phyloP scores from a whole-genome alignment of 2,888 invertebrate genomes.

The Galerucella nymphaeae region DNA sequence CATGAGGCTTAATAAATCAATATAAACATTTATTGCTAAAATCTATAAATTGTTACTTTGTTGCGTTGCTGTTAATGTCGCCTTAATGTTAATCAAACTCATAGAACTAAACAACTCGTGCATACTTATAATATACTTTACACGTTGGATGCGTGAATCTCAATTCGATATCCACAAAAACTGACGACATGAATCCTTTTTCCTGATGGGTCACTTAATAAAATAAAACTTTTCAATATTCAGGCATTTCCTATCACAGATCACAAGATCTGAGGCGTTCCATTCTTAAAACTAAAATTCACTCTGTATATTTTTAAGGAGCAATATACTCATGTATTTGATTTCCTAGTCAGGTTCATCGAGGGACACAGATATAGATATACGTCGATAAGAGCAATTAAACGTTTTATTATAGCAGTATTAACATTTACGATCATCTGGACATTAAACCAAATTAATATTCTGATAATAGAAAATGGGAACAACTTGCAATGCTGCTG shows the following conservation, averaged over 20 bases:
- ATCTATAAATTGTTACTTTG: constrained; percentile 16
- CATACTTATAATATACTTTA: background rate
- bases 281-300: too few relatives aligned
- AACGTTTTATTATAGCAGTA: constrained; percentile 46
- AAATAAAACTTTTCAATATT: too few relatives aligned
- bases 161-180: too few relatives aligned
- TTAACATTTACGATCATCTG: constrained; percentile 18
- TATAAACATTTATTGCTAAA: constrained; percentile 16
- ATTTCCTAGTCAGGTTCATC: constrained; percentile 9
- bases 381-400: constrained; percentile 50
- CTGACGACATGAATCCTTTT: too few relatives aligned
- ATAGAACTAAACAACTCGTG: background rate
- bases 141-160: too few relatives aligned
- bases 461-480: constrained; percentile 20
- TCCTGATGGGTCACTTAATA: too few relatives aligned
- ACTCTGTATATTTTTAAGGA: background rate
- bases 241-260: too few relatives aligned
- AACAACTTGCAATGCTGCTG: constrained; percentile 17
- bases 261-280: too few relatives aligned
- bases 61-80: background rate
- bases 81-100: background rate
- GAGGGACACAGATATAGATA: constrained; percentile 50
- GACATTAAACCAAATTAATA: constrained; percentile 15
- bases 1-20: constrained; percentile 12
- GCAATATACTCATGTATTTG: constrained; percentile 4